A percentile compares a stretch with the other conserved stretches of the same genome.
Conservation (phyloP, 2,888 invertebrate species). For the Drosophila atripex region DNA sequence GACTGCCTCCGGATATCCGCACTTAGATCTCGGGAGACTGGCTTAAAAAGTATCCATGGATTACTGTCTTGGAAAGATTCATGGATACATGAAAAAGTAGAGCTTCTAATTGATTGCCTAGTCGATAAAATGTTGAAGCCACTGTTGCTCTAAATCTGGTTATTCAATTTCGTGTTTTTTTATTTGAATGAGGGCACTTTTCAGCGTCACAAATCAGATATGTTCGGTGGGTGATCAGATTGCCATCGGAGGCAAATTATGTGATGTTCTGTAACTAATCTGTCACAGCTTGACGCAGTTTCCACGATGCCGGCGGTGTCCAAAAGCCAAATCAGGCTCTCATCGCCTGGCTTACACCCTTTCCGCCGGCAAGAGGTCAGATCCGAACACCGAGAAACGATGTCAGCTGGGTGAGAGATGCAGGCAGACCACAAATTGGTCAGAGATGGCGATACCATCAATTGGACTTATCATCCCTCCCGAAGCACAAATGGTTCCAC, state of each 20-base stretch:
- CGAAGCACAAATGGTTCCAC: slow-evolving; percentile 65
- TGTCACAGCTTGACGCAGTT: slow-evolving; percentile 76
- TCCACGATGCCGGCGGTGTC: slow-evolving; percentile 65
- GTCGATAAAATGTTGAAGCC: not conserved
- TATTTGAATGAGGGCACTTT: not conserved
- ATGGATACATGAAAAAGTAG: not conserved
- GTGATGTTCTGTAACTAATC: slow-evolving; percentile 25
- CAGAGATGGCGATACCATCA: slow-evolving; percentile 63
- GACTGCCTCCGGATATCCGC: slow-evolving; percentile 9
- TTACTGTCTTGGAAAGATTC: not conserved
- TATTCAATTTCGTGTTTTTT: not conserved
- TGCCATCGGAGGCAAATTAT: slow-evolving; percentile 26
- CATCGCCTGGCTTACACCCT: slow-evolving; percentile 70
- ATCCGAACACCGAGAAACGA: not conserved
- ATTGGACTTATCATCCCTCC: slow-evolving; percentile 37
- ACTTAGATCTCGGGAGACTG: slow-evolving; percentile 1
- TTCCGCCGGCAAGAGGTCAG: slow-evolving; percentile 74
- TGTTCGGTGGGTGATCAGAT: slow-evolving; percentile 61
- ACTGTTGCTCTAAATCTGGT: not conserved
- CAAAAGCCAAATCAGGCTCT: slow-evolving; percentile 60
- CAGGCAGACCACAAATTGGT: slow-evolving; percentile 67
- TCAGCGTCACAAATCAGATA: slow-evolving; percentile 38
- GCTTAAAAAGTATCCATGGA: not conserved
- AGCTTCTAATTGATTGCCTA: not conserved
- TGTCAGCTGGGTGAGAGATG: slow-evolving; percentile 42